Evolutionary conservation across 2,113 vertebrate species (phyloP), one percentile per base, ranked within the genome.

Genomic region (Micronycteris hirsuta): DNA sequence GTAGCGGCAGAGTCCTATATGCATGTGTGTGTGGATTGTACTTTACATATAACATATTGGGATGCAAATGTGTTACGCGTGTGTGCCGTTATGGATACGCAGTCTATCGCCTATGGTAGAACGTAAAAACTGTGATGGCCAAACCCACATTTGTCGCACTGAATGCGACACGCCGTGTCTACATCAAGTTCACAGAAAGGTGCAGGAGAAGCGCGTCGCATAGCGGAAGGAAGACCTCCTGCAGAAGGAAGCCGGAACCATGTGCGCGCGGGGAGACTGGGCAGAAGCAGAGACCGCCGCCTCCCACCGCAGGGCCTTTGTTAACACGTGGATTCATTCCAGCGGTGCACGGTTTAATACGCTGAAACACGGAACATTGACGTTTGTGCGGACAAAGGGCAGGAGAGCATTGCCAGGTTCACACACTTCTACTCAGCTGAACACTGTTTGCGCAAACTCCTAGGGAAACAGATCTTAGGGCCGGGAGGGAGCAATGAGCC

Each of bases 171-270:
- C 82, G 11, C 41, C 38, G 2, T 2, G 15, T 33, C 22, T 58
- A 6, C 10, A 11, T 20, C 2, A 73, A 15, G 36, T 10, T 20
- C 4, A 38, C 6, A 3, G 5, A 38, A 22, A 63, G 0, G 31
- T 5, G n/a, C 2, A 0, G 19, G 43, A 22, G 15, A 3, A 31
- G 4, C 31, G 0, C 13, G 2, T 2, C 16, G 3, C 15, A 28
- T 2, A 17, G 52, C 12, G 5, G 7, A 4, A 3, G 1, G 17
- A 61, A 8, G 11, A 1, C 7, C 20, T 20, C n/a, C 2, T 1
- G 22, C 73, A 17, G n/a, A 58, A 15, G 16, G 1, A 14, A 17
- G 5, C 10, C 45, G 31, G 61, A 22, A 16, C 15, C 1, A 16
- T 0, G 2, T 3, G 17, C 11, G 52, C 0, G 41, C 0, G 12